Evolutionary conservation across 2,797 vertebrate species (phyloP), one percentile per base, ranked within the genome.

Genomic region (Babyrousa celebensis): DNA sequence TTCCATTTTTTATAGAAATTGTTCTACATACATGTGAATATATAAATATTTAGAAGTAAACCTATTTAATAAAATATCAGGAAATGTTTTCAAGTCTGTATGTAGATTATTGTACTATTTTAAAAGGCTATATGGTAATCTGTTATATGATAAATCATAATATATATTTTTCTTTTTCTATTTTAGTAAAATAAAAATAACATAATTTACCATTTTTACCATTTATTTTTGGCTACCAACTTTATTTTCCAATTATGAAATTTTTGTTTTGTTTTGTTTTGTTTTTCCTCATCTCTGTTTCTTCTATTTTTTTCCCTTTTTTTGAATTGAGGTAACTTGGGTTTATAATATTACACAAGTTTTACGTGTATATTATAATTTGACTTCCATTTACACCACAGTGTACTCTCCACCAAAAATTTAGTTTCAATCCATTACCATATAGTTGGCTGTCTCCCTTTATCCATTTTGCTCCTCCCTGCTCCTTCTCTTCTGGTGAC

Each of bases 21-120:
- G 16, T 84, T 86, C 27, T 25, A 89, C 2, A 12, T 65, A n/a
- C 0, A 52, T 58, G 21, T 89, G 63, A 95, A 62, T 72, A 72
- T 71, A 23, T 48, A 88, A 12, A 72, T 65, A 95, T 79, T 75
- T 94, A 84, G 72, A 92, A 89, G 32, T n/a, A 23, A 14, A 25
- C 4, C 21, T 94, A 65, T 54, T 82, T 91, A 91, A 85, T 18
- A 63, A 91, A 40, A 79, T 48, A 21, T 52, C 27, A 40, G 77
- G 15, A 94, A 94, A 29, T 79, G 36, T 23, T 84, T 80, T 68
- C 36, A 82, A 32, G 21, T 83, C 15, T 92, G 4, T 56, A 25
- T 70, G 1, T 70, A 70, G 63, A 68, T 65, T 78, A 70, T 18
- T 52, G 23, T 17, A 52, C 36, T 78, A 56, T 92, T 78, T 82